Evolutionary conservation across 2,797 vertebrate species (phyloP).

Genomic region (Oreochromis grahami): DNA sequence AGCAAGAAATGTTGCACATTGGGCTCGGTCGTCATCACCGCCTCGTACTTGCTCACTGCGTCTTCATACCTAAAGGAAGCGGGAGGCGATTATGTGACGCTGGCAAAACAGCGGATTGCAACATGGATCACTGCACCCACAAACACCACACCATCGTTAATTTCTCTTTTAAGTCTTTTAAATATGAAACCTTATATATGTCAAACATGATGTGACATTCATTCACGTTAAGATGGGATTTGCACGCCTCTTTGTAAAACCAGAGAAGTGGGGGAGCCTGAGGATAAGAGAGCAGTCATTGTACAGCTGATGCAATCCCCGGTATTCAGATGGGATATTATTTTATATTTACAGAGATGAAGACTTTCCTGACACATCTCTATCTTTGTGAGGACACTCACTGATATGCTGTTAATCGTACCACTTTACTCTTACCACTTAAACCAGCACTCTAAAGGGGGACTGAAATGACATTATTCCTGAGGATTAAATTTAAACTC

Average conservation of each 20-base stretch:
- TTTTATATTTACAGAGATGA: slow-evolving; percentile 4
- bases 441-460: neutral
- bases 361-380: neutral
- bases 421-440: neutral
- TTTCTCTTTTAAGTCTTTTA: neutral
- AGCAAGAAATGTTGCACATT: slow-evolving; percentile 78
- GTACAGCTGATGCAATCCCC: slow-evolving; percentile 27
- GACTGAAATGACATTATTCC: neutral
- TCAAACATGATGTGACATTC: slow-evolving; percentile 11
- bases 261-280: neutral
- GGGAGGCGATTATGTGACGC: neutral
- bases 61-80: slow-evolving; percentile 82
- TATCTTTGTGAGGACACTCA: neutral
- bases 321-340: neutral
- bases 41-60: slow-evolving; percentile 86
- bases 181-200: neutral
- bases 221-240: slow-evolving; percentile 18
- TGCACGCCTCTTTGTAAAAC: slow-evolving; percentile 4
- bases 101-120: neutral
- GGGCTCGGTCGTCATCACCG: slow-evolving; percentile 90
- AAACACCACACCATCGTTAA: neutral
- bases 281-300: slow-evolving; percentile 3
- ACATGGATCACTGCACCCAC: neutral
- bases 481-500: neutral
- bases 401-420: neutral